Evolutionary conservation across 2,113 vertebrate species (phyloP).

Genomic region (Seriola aureovittata): DNA sequence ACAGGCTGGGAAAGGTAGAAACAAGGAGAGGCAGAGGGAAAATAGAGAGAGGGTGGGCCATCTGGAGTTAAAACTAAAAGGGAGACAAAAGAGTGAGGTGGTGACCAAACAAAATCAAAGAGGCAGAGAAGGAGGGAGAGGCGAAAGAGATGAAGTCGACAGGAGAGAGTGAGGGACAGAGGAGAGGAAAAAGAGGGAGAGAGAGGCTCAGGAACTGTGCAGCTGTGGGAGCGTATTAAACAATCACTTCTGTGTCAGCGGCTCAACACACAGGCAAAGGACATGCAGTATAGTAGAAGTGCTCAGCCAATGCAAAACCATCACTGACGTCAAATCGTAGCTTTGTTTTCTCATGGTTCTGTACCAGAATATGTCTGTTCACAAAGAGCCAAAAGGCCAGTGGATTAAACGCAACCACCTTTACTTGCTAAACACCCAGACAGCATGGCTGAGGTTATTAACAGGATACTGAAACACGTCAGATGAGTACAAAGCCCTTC

Average conservation of each 20-base stretch:
- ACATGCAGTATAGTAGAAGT: conserved; percentile 53
- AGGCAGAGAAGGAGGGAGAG: conserved; percentile 10
- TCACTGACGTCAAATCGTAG: conserved; percentile 40
- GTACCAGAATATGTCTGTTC: conserved; percentile 1
- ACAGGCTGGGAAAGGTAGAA: conserved; percentile 46
- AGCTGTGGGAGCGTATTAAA: conserved; percentile 75
- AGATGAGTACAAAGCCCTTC: conserved; percentile 30
- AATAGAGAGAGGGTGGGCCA: conserved; percentile 1
- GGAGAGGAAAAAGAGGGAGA: conserved; percentile 25
- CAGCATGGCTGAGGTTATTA: conserved; percentile 14
- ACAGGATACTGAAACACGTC: conserved; percentile 11
- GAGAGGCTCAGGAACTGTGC: conserved; percentile 59
- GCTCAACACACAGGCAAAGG: conserved; percentile 61
- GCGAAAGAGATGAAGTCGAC: conserved; percentile 40
- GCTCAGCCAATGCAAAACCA: conserved; percentile 23
- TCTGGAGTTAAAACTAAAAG: conserved; percentile 41
- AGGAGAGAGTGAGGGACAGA: conserved; percentile 28
- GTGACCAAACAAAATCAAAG: conserved; percentile 47
- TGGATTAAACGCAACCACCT: neutral
- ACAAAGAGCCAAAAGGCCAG: neutral
- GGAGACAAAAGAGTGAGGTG: conserved; percentile 34
- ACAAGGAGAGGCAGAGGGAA: neutral
- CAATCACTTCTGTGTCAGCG: conserved; percentile 76
- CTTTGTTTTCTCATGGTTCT: conserved; percentile 11
- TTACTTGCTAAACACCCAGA: neutral